phyloP scores from a whole-genome alignment of 2,113 vertebrate species.

The Halcyon malimbica region DNA sequence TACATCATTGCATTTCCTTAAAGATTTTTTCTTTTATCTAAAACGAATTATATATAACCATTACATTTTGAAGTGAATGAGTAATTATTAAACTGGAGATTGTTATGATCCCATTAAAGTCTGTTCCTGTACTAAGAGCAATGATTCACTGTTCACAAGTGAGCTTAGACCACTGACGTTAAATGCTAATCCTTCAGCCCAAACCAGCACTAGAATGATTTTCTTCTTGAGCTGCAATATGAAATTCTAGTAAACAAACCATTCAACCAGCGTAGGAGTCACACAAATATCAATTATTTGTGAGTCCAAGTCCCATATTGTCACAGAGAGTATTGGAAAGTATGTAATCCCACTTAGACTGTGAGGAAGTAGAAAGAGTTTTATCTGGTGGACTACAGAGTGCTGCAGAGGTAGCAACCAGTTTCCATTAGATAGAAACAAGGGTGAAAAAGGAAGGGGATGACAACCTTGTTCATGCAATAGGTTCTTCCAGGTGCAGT shows the following conservation, averaged over 20 bases:
- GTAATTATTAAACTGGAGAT: conserved; percentile 37
- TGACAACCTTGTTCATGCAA: neutral
- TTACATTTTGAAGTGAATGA: conserved; percentile 19
- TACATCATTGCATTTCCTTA: neutral
- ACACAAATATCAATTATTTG: neutral
- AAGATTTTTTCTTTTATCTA: conserved; percentile 7
- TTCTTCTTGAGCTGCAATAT: neutral
- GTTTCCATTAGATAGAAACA: neutral
- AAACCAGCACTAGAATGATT: neutral
- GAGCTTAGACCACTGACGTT: neutral
- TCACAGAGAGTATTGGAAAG: neutral
- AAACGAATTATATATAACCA: neutral
- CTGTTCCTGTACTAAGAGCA: neutral
- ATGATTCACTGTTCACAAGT: conserved; percentile 37
- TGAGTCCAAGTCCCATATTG: neutral
- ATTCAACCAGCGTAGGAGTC: neutral
- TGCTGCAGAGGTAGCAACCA: neutral
- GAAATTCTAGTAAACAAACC: neutral
- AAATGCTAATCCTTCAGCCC: neutral
- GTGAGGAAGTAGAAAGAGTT: neutral
- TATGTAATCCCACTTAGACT: neutral
- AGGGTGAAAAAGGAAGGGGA: neutral
- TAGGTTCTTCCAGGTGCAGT: neutral
- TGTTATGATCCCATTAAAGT: conserved; percentile 6
- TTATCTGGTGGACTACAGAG: neutral